These are phyloP conservation scores for Mustelus asterias DNA, from an alignment of 2,113 vertebrate genomes.

Conservation along the genomic window DNA sequence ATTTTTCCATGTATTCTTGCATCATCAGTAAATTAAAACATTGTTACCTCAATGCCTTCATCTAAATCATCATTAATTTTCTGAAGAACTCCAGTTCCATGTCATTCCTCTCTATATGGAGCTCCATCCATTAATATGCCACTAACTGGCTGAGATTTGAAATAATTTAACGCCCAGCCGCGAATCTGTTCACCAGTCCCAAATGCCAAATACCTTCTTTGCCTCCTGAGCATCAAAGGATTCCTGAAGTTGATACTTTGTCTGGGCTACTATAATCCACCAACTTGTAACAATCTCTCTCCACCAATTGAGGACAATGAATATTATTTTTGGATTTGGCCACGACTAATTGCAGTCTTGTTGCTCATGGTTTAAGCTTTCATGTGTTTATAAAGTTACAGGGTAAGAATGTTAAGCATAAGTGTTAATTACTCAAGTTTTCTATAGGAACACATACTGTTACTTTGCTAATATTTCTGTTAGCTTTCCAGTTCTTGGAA, in stretches of 20 bases:
- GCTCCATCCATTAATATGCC: not conserved
- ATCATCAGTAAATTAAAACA: no score
- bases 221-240: not conserved
- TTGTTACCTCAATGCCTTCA: no score
- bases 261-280: not conserved
- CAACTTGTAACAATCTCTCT: not conserved
- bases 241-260: not conserved
- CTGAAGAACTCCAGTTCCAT: no score
- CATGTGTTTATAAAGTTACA: not conserved
- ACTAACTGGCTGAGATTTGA: not conserved
- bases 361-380: not conserved
- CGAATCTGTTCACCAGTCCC: not conserved
- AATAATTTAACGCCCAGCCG: not conserved
- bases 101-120: no score
- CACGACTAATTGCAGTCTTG: not conserved
- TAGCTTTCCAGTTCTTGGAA: not conserved
- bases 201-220: not conserved
- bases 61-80: no score
- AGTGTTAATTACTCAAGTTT: not conserved
- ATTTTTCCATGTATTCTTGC: no score
- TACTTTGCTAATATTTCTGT: not conserved
- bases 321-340: not conserved
- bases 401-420: not conserved
- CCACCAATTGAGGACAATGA: no score
- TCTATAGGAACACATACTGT: not conserved